phyloP scores from a whole-genome alignment of 2,797 vertebrate genomes.

The Mormyrops boulengeri region DNA sequence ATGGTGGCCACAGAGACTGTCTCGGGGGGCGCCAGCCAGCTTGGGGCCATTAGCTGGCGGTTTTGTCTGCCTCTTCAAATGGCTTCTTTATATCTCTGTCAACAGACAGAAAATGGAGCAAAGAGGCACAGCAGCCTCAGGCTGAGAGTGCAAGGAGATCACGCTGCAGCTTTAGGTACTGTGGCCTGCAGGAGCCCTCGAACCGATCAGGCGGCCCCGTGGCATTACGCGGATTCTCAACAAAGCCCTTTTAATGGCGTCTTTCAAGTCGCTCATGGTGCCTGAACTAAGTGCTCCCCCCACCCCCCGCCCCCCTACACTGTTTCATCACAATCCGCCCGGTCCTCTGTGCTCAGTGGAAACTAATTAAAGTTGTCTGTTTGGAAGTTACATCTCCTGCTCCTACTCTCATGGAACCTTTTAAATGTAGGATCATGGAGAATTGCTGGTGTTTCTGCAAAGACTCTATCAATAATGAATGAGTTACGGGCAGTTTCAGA shows the following conservation, averaged over 20 bases:
- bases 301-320: not conserved
- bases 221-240: not conserved
- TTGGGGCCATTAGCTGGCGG: not conserved
- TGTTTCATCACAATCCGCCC: not conserved
- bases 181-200: not conserved
- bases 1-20: not conserved
- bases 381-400: not conserved
- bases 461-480: not conserved
- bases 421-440: not conserved
- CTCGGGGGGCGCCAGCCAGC: not conserved
- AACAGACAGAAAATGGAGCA: not conserved
- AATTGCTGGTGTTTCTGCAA: slow-evolving; percentile 1
- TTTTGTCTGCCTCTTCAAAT: not conserved
- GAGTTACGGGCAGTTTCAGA: not conserved
- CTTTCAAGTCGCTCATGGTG: slow-evolving; percentile 8
- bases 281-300: slow-evolving; percentile 1
- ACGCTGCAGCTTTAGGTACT: not conserved
- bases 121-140: not conserved
- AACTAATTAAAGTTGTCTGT: not conserved
- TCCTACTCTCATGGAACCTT: slow-evolving; percentile 2
- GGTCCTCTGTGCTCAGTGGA: not conserved
- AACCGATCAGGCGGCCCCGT: not conserved
- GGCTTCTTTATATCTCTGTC: not conserved
- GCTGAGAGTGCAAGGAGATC: not conserved
- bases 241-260: not conserved